Percentiles rank a stretch among this genome's conserved stretches.
Evolutionary conservation across 1,140 invertebrate genomes (phyloP).

Genomic region (Bombyx mandarina): DNA sequence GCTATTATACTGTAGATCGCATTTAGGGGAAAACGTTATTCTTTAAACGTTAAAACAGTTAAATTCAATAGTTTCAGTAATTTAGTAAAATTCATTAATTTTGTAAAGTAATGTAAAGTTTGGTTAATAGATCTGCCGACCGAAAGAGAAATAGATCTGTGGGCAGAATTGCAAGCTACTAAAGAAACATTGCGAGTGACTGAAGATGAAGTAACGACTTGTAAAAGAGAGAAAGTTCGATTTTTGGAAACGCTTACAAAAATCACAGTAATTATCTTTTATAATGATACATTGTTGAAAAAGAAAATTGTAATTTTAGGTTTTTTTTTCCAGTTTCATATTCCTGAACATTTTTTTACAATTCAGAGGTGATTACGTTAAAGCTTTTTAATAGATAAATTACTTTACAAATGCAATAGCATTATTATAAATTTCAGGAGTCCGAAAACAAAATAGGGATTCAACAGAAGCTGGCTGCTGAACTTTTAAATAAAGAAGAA

Average conservation of each 20-base stretch:
- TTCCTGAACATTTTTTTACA: conserved; percentile 38
- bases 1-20: neutral
- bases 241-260: conserved; percentile 59
- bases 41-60: no score
- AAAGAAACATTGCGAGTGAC: conserved; percentile 50
- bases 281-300: conserved; percentile 12
- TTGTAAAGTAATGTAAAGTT: neutral
- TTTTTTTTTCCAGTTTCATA: conserved; percentile 40
- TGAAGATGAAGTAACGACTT: conserved; percentile 53
- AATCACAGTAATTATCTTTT: conserved; percentile 50
- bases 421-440: conserved; percentile 27
- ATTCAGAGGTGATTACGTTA: conserved; percentile 22
- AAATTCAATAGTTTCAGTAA: no score
- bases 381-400: neutral
- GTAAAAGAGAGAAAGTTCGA: conserved; percentile 53
- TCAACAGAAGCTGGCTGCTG: conserved; percentile 56
- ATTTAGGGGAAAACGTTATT: no score
- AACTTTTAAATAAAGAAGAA: conserved; percentile 57
- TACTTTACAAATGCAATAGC: conserved; percentile 2
- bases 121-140: conserved; percentile 44
- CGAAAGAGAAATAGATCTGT: conserved; percentile 56
- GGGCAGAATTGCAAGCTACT: conserved; percentile 54
- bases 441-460: conserved; percentile 53
- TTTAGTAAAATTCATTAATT: no score
- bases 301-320: conserved; percentile 5